A percentile compares a stretch with the other conserved stretches of the same genome.
phyloP scores from a whole-genome alignment of 92 coral and sea anemone genomes.

The Siderastrea siderea region DNA sequence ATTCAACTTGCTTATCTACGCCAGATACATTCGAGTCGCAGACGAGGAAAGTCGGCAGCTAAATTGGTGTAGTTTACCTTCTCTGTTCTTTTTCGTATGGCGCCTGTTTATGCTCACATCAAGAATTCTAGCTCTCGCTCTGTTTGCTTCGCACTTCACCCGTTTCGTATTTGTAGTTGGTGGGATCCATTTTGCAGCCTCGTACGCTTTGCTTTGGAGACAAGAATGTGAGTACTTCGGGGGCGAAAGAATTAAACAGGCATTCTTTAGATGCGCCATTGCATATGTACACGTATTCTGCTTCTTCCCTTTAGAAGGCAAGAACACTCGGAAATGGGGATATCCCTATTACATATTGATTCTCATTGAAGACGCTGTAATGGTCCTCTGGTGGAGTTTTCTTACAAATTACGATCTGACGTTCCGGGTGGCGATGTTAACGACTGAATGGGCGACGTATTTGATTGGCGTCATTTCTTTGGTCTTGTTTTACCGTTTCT shows the following conservation, averaged over 20 bases:
- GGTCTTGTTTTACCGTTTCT: slow-evolving; percentile 38
- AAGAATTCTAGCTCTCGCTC: slow-evolving; percentile 59
- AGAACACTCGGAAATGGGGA: slow-evolving; percentile 42
- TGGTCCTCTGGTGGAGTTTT: slow-evolving; percentile 40
- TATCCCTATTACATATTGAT: slow-evolving; percentile 46
- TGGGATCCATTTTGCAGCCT: slow-evolving; percentile 42
- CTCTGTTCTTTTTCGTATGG: slow-evolving; percentile 50
- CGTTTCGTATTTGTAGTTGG: slow-evolving; percentile 33
- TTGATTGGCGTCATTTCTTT: slow-evolving; percentile 25
- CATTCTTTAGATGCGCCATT: slow-evolving; percentile 42
- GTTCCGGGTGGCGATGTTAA: slow-evolving; percentile 18
- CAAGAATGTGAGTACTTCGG: slow-evolving; percentile 63
- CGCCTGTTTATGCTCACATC: slow-evolving; percentile 66
- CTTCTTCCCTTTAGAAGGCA: slow-evolving; percentile 53
- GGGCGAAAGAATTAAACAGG: slow-evolving; percentile 35
- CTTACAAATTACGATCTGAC: slow-evolving; percentile 18
- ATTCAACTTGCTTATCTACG: slow-evolving; percentile 23
- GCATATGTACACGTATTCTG: slow-evolving; percentile 60
- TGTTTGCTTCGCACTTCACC: slow-evolving; percentile 66
- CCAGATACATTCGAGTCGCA: slow-evolving; percentile 19
- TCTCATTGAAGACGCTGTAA: slow-evolving; percentile 33
- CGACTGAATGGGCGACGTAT: slow-evolving; percentile 34
- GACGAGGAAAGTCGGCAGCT: slow-evolving; percentile 35
- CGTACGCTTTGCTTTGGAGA: slow-evolving; percentile 24
- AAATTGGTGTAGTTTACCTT: slow-evolving; percentile 25